phyloP scores from a whole-genome alignment of 1,140 invertebrate species.

The Mylabris phalerata region DNA sequence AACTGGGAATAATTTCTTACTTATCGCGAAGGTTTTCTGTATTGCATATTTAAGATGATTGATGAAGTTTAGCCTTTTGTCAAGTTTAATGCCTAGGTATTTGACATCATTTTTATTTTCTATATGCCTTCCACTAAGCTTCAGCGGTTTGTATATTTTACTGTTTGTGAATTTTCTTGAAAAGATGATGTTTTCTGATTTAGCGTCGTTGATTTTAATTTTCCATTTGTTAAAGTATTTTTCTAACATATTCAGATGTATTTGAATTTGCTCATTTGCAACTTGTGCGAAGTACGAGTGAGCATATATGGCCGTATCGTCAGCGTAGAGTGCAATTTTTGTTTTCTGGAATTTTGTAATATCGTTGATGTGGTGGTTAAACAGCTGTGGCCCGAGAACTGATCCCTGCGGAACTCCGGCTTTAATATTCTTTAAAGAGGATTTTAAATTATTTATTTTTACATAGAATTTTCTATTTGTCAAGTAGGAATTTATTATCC shows the following conservation, averaged over 20 bases:
- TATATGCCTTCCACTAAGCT: neutral
- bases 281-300: constrained; percentile 30
- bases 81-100: constrained; percentile 1
- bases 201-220: constrained; percentile 28
- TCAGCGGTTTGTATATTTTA: constrained; percentile 1
- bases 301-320: constrained; percentile 16
- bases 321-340: constrained; percentile 2
- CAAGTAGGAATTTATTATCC: constrained; percentile 29
- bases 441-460: constrained; percentile 17
- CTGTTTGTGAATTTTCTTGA: constrained; percentile 10
- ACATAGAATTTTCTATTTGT: constrained; percentile 26
- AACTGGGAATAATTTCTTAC: too few species aligned
- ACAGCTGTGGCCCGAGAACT: constrained; percentile 21
- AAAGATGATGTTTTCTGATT: constrained; percentile 30
- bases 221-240: constrained; percentile 34
- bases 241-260: constrained; percentile 28
- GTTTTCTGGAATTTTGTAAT: constrained; percentile 3
- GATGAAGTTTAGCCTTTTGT: constrained; percentile 2
- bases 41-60: too few species aligned
- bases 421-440: constrained; percentile 9
- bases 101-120: neutral
- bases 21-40: too few species aligned
- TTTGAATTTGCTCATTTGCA: constrained; percentile 33
- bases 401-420: constrained; percentile 8
- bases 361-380: neutral